Base-by-base conservation (phyloP, 2,113 vertebrate species). In the Clarias macrocephalus region DNA sequence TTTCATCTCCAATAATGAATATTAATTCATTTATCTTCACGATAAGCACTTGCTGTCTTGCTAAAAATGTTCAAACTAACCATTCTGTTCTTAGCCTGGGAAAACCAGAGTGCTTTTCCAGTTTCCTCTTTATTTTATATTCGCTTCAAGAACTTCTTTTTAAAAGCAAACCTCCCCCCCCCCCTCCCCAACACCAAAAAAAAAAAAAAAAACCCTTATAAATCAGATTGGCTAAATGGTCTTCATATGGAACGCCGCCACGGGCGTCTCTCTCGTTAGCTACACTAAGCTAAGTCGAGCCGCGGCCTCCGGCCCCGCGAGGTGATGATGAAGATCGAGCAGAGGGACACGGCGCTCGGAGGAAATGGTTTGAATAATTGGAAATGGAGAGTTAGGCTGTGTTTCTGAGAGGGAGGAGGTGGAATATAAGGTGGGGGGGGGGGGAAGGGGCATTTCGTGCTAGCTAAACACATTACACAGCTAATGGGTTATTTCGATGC, bases 1-100 rank as follows among this genome's bases (percentile, higher is more conserved):
- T 92, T 93, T 90, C 86, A 93, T 92, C 92, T 91, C 89, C 94
- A 94, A 92, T 93, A 92, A 94, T 91, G 93, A 95, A 95, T 95
- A 95, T 95, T 95, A 93, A 95, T 95, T 95, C 93, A 94, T 94
- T 95, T 95, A 95, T 94, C 93, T 94, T 90, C 28, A 59, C 75
- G 93, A 94, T 94, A 95, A 94, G 93, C 93, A 94, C 93, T 92
- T 93, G 93, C 94, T 94, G 93, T 92, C 92, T 94, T 87, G 91
- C 92, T 92, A 66, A 94, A 95, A 94, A 93, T 48, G 48, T 92
- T 93, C 92, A 93, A 94, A 93, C 93, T 93, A 93, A 92, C 93
- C 92, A 93, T 94, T 94, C 8, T 28, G 79, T 93, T 93, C 91
- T 90, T 91, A 68, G 92, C 89, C 89, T 88, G 92, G 33, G 56